Evolutionary conservation across 2,797 vertebrate genomes (phyloP).

Genomic region (Microcaecilia unicolor): DNA sequence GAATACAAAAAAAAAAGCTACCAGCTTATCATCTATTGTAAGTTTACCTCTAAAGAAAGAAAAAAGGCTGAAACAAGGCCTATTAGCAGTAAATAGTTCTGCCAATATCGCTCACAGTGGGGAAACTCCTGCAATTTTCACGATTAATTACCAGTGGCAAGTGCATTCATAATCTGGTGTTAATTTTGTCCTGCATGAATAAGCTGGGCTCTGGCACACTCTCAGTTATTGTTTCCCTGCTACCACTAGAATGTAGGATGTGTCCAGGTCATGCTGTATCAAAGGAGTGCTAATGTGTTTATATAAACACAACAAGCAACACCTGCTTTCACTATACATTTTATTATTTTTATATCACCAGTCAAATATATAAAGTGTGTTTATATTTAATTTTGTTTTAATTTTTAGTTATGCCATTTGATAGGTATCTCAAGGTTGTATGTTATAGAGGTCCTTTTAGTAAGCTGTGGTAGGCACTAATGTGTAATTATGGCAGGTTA

Average conservation of each 20-base stretch:
- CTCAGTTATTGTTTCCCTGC: slow-evolving; percentile 55
- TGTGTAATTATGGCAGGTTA: too few species aligned
- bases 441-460: too few species aligned
- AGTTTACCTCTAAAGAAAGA: slow-evolving; percentile 30
- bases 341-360: slow-evolving; percentile 20
- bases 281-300: slow-evolving; percentile 47
- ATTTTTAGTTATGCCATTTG: too few species aligned
- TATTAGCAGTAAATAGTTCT: slow-evolving; percentile 60
- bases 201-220: slow-evolving; percentile 42
- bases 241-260: slow-evolving; percentile 37
- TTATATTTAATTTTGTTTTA: too few species aligned
- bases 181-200: slow-evolving; percentile 66
- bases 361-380: slow-evolving; percentile 18
- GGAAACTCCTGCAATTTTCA: slow-evolving; percentile 46
- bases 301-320: slow-evolving; percentile 34
- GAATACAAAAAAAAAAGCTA: slow-evolving; percentile 28
- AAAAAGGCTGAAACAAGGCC: slow-evolving; percentile 64
- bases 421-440: too few species aligned
- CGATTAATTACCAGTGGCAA: slow-evolving; percentile 54
- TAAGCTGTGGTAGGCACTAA: too few species aligned
- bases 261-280: slow-evolving; percentile 42
- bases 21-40: slow-evolving; percentile 23
- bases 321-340: slow-evolving; percentile 38
- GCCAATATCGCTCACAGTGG: slow-evolving; percentile 59
- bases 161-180: slow-evolving; percentile 65